phyloP scores from a whole-genome alignment of 53 echinoderm and acorn worm genomes.

The Temnopleurus reevesii region DNA sequence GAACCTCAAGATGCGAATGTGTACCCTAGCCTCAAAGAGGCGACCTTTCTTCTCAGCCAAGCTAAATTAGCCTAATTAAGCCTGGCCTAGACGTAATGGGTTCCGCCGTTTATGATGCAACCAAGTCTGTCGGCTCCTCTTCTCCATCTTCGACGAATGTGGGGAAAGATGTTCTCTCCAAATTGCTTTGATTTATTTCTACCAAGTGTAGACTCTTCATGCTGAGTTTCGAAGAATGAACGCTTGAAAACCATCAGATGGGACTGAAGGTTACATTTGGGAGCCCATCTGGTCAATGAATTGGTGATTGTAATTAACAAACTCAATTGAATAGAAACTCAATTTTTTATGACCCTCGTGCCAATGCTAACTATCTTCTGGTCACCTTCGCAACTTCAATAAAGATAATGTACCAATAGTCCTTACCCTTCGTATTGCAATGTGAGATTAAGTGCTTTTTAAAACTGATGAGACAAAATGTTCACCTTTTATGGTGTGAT shows the following conservation, averaged over 20 bases:
- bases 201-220: slow-evolving; percentile 16
- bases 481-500: too few relatives aligned
- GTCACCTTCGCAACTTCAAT: too few relatives aligned
- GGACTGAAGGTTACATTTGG: not conserved
- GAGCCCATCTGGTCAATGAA: slow-evolving; percentile 20
- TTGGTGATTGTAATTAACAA: not conserved
- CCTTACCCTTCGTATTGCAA: too few relatives aligned
- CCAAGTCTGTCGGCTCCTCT: not conserved
- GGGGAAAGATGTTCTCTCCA: not conserved
- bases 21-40: not conserved
- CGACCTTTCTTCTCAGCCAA: slow-evolving; percentile 15
- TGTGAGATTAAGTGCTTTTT: too few relatives aligned
- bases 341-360: not conserved
- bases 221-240: not conserved
- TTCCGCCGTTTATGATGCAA: slow-evolving; percentile 5
- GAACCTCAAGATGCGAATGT: not conserved
- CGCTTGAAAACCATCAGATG: not conserved
- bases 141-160: not conserved
- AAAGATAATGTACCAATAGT: too few relatives aligned
- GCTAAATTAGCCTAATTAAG: slow-evolving; percentile 38
- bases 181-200: slow-evolving; percentile 13
- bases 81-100: slow-evolving; percentile 22
- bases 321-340: not conserved
- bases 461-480: too few relatives aligned
- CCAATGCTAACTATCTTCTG: too few relatives aligned